These are phyloP conservation scores for Drosophila ironensis DNA, from an alignment of 1,140 invertebrate species.

Conservation along the genomic window DNA sequence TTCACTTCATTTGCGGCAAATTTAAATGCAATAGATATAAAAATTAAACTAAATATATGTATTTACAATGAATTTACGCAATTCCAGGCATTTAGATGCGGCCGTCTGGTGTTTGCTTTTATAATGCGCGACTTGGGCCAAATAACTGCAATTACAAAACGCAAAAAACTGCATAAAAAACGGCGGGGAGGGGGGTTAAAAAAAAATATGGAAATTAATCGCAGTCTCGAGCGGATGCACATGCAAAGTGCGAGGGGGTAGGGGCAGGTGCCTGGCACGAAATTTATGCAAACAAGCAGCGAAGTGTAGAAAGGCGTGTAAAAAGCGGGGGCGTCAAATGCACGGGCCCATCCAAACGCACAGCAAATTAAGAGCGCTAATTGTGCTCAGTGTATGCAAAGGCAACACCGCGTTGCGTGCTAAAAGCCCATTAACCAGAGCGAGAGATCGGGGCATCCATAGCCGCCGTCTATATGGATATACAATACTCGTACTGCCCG, in stretches of 20 bases:
- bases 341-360: too few relatives aligned
- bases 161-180: conserved; percentile 8
- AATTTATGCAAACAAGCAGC: conserved; percentile 79
- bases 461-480: neutral
- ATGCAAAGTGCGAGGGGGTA: conserved; percentile 59
- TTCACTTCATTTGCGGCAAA: conserved; percentile 55
- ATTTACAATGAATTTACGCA: conserved; percentile 41
- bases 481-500: too few relatives aligned
- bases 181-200: neutral
- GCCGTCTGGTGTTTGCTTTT: conserved; percentile 43
- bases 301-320: conserved; percentile 77
- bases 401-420: conserved; percentile 45
- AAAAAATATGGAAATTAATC: neutral
- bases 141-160: conserved; percentile 74
- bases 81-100: conserved; percentile 24
- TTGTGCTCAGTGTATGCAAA: conserved; percentile 64
- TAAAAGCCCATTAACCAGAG: conserved; percentile 62
- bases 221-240: conserved; percentile 64
- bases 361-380: conserved; percentile 59
- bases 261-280: conserved; percentile 59
- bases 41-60: conserved; percentile 51
- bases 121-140: conserved; percentile 44
- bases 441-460: conserved; percentile 10
- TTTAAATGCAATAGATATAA: conserved; percentile 64
- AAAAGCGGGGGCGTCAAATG: conserved; percentile 40